Evolutionary conservation across 2,113 vertebrate genomes (phyloP), one percentile per base, ranked within the genome.

Genomic region (Passer montanus): DNA sequence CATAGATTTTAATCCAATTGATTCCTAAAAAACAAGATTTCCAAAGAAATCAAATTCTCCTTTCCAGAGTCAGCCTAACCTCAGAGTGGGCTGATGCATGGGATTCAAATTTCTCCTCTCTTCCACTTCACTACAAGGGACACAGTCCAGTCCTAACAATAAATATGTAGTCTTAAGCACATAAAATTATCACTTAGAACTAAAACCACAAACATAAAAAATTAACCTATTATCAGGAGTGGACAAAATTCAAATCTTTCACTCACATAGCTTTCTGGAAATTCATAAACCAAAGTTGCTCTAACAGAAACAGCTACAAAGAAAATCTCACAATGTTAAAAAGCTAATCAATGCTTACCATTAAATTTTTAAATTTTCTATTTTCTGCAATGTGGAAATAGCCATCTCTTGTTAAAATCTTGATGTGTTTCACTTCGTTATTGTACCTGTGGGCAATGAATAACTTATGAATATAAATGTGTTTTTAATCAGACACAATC

Each of bases 391-490:
- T 99, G 98, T 99, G 98, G 97, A 99, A 99, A 98, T 98, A 98
- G 94, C 98, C 98, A 93, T 99, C 99, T 98, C 98, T 99, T 96
- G 99, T 98, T 98, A 99, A 98, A 98, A 99, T 99, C 98, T 99
- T 99, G 98, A 99, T 99, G 98, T 99, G 99, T 97, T 99, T 99
- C 98, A 99, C 99, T 98, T 99, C 99, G 7, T 99, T 99, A 98
- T 99, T 99, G 97, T 99, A 99, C 99, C 99, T 99, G 98, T 97
- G 95, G 98, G 98, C 98, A 98, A 99, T 97, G 98, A 98, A 98
- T 98, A 99, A 98, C 98, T 98, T 98, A 98, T 98, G 98, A 99
- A 98, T 98, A 98, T 98, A 99, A 99, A 99, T 98, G 98, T 98
- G 98, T 70, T 98, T 98, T 99, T 98, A 99, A 99, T 98, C 98